Conservation (phyloP, 2,888 invertebrate species). For the Antheraea assamensis region DNA sequence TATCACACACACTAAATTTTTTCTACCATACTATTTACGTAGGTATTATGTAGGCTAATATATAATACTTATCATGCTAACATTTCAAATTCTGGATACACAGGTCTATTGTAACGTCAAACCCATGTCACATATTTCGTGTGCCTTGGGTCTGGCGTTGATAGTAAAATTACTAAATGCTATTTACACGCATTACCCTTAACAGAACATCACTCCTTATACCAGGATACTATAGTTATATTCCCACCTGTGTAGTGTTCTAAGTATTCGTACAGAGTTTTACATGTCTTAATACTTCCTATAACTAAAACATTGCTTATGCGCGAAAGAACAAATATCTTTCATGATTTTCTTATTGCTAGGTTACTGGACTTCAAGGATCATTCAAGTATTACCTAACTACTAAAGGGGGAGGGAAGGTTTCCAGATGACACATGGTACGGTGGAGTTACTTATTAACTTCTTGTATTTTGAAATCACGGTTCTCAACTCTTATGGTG, state of each 20-base stretch:
- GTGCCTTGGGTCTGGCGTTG: conserved; percentile 8
- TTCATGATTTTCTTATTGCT: too few relatives aligned
- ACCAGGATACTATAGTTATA: neutral
- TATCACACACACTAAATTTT: neutral
- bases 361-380: too few relatives aligned
- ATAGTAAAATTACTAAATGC: conserved; percentile 7
- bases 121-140: conserved; percentile 12
- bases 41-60: neutral
- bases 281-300: too few relatives aligned
- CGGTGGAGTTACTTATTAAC: too few relatives aligned
- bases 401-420: too few relatives aligned
- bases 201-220: neutral
- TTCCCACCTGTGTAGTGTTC: neutral
- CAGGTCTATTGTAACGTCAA: conserved; percentile 12
- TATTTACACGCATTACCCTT: neutral
- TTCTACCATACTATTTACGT: neutral
- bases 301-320: too few relatives aligned
- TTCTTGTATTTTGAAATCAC: too few relatives aligned
- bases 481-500: too few relatives aligned
- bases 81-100: conserved; percentile 11
- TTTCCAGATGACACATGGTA: too few relatives aligned
- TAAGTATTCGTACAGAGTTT: neutral
- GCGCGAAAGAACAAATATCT: too few relatives aligned
- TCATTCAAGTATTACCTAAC: too few relatives aligned
- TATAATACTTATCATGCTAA: conserved; percentile 2